phyloP scores from a whole-genome alignment of 2,888 invertebrate species.

The Cheilosia grossa region DNA sequence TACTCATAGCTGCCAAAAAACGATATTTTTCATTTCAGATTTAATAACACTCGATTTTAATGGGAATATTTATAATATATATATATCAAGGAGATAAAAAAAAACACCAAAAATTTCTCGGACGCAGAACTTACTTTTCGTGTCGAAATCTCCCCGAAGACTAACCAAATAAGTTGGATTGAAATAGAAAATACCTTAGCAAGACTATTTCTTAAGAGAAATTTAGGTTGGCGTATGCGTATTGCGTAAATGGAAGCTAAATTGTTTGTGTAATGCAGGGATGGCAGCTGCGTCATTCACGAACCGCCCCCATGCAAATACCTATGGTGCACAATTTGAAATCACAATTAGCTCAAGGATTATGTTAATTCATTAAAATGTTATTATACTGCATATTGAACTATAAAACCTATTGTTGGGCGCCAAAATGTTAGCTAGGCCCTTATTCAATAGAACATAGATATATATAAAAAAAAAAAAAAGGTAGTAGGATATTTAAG shows the following conservation, averaged over 20 bases:
- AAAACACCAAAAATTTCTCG: slow-evolving; percentile 1
- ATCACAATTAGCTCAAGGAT: no score
- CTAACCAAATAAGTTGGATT: slow-evolving; percentile 27
- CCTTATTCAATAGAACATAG: no score
- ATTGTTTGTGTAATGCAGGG: no score
- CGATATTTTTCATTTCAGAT: background rate
- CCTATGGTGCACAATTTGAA: no score
- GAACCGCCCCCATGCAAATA: no score
- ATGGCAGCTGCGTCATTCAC: no score
- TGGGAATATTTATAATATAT: slow-evolving; percentile 33
- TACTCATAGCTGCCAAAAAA: background rate
- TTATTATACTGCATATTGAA: no score
- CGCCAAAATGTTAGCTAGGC: no score
- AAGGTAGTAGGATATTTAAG: no score
- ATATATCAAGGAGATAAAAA: slow-evolving; percentile 12
- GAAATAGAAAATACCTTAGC: slow-evolving; percentile 34
- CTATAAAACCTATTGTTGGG: no score
- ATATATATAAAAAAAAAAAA: no score
- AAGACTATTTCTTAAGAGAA: slow-evolving; percentile 1
- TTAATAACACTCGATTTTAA: background rate
- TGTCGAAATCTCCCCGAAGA: slow-evolving; percentile 69
- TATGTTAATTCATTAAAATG: no score
- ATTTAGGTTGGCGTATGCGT: background rate
- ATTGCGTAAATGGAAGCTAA: background rate
- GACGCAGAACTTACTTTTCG: slow-evolving; percentile 66